A percentile compares a stretch with the other conserved stretches of the same genome.
These are phyloP conservation scores for Tenebrosternarchus preto DNA, from an alignment of 2,113 vertebrate genomes.

Conservation along the genomic window DNA sequence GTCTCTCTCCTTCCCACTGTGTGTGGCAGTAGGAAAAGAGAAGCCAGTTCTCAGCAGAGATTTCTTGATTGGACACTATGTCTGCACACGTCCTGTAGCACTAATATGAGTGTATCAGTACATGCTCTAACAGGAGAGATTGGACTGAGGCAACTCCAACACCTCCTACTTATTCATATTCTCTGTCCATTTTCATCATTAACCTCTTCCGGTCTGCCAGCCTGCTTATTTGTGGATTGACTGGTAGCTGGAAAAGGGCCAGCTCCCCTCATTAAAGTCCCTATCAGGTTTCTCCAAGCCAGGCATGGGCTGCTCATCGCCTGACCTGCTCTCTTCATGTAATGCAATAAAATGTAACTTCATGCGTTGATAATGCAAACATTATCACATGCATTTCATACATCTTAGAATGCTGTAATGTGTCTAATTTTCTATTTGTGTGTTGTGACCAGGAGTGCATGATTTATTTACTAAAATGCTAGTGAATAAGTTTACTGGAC, in stretches of 20 bases:
- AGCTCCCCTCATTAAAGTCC: not conserved
- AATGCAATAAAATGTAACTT: conserved; percentile 68
- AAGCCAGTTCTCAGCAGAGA: not conserved
- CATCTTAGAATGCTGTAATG: not conserved
- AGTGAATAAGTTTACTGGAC: too few relatives aligned
- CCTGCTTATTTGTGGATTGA: conserved; percentile 43
- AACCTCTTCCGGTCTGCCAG: conserved; percentile 26
- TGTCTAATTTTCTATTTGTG: too few relatives aligned
- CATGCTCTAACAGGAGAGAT: conserved; percentile 32
- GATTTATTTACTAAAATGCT: too few relatives aligned
- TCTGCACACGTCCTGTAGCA: conserved; percentile 37
- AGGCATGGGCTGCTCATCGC: conserved; percentile 30
- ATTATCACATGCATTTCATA: conserved; percentile 9
- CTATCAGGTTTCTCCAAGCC: conserved; percentile 46
- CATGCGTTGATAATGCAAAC: conserved; percentile 50
- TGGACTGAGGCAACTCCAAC: conserved; percentile 14
- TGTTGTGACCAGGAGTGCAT: too few relatives aligned
- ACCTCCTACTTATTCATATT: conserved; percentile 29
- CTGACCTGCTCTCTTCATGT: not conserved
- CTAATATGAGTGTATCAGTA: conserved; percentile 32
- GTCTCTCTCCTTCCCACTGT: not conserved
- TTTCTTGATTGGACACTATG: conserved; percentile 15
- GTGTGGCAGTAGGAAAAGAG: not conserved
- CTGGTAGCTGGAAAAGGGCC: conserved; percentile 42
- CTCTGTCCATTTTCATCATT: conserved; percentile 43